A percentile compares a stretch with the other conserved stretches of the same genome.
These are phyloP conservation scores for Halocynthia aurantium DNA, from an alignment of 23 tunicate species.

Conservation along the genomic window DNA sequence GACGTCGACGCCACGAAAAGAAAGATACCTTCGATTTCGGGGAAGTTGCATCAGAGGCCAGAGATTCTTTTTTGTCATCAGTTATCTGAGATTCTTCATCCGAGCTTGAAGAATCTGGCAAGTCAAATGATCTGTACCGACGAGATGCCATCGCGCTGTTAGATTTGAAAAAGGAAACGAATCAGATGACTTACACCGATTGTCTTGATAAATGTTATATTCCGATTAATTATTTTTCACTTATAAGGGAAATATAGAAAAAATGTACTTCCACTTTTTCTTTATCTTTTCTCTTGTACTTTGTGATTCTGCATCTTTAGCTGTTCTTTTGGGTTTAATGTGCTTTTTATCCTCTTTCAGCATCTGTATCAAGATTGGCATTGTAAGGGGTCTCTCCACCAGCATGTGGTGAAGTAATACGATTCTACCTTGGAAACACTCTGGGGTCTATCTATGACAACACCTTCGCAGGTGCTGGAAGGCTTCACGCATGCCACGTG, in stretches of 20 bases:
- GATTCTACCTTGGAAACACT: background rate
- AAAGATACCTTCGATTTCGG: conserved; percentile 8
- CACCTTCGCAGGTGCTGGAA: background rate
- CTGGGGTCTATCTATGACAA: background rate
- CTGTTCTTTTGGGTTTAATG: background rate
- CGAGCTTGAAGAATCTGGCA: conserved; percentile 4
- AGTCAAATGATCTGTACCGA: background rate
- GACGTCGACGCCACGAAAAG: background rate
- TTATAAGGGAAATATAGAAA: background rate
- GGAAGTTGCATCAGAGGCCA: background rate
- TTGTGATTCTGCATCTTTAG: background rate
- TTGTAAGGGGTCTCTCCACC: background rate
- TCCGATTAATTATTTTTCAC: background rate
- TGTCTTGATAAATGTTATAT: background rate
- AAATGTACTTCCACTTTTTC: background rate
- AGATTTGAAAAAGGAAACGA: background rate
- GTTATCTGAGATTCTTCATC: background rate
- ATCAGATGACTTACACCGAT: background rate
- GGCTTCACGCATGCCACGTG: too few relatives aligned
- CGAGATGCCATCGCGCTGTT: background rate
- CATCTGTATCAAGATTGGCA: background rate
- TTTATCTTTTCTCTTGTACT: conserved; percentile 5
- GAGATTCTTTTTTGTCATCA: background rate
- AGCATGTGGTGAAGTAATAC: background rate
- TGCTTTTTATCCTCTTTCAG: background rate